A percentile compares a stretch with the other conserved stretches of the same genome.
phyloP scores from a whole-genome alignment of 2,797 vertebrate species.

The Stomatorhinus walkeri region DNA sequence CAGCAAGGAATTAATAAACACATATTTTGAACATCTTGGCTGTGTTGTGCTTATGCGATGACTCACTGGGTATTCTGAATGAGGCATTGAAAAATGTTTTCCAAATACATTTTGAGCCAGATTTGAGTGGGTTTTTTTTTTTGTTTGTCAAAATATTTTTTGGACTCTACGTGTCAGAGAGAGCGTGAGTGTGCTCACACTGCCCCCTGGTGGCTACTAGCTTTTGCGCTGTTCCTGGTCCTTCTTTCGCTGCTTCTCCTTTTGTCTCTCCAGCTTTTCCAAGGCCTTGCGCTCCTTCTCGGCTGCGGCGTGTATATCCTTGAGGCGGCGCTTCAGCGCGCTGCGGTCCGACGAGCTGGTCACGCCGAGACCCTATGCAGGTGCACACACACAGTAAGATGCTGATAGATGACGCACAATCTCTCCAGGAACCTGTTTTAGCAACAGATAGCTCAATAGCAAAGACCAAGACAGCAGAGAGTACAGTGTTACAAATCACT shows the following conservation, averaged over 20 bases:
- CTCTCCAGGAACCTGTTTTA: background rate
- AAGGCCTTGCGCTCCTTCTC: constrained; percentile 75
- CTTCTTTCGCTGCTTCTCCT: constrained; percentile 68
- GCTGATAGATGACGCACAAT: background rate
- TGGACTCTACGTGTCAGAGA: background rate
- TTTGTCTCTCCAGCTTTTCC: constrained; percentile 74
- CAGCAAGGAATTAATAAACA: background rate
- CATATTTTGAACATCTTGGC: background rate
- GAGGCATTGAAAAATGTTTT: background rate
- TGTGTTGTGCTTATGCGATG: background rate
- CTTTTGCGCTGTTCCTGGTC: constrained; percentile 68
- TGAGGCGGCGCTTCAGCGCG: constrained; percentile 69
- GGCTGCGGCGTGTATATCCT: constrained; percentile 63
- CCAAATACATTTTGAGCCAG: background rate
- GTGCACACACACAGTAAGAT: background rate
- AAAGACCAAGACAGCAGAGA: background rate
- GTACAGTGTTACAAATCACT: background rate
- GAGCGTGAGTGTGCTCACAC: background rate
- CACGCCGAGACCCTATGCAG: constrained; percentile 64
- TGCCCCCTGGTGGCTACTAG: constrained; percentile 38
- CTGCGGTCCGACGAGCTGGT: constrained; percentile 70
- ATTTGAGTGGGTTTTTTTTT: background rate
- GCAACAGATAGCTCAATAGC: background rate
- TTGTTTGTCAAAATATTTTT: background rate
- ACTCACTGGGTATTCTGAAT: background rate